Evolutionary conservation across 2,113 vertebrate species (phyloP), one percentile per base, ranked within the genome.

Genomic region (Mesembrinibis cayennensis): DNA sequence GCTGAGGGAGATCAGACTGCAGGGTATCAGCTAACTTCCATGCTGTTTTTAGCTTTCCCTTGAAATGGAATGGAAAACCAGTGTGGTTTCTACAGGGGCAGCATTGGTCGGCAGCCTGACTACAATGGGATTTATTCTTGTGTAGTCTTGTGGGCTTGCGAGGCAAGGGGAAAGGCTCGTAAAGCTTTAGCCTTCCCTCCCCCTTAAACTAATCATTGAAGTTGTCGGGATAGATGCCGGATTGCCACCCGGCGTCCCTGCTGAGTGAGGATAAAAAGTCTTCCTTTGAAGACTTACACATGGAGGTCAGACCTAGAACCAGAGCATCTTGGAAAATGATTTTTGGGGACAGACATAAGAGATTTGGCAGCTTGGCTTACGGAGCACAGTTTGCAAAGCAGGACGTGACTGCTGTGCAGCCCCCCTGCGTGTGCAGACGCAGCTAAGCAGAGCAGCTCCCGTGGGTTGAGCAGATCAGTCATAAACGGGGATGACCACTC

Each of bases 11-110:
- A 40, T 89, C 73, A 73, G 71, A 11, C 63, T 85, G 88, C 76
- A 66, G 92, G 55, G 71, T 93, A 55, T 96, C 90, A n/a, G 67
- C 87, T 92, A 71, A 87, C 76, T 85, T 69, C 87, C 40, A 22
- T 16, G 21, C 83, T 4, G 4, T 34, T 94, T 97, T 96, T 91
- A 96, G 85, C 76, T 78, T 81, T 87, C 45, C 47, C 63, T 91
- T 76, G 30, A 82, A 92, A 77, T 3, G 13, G 83, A 94, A 80
- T 95, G 76, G 77, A 91, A 97, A 96, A 84, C 53, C 65, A 70
- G 26, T 38, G 66, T 87, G 63, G 87, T 94, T 93, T 94, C 73
- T 49, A 27, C 40, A 27, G 82, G 47, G 74, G 36, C 58, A 38
- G 29, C 2, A 11, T 44, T 82, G 30, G 34, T 82, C 5, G 2